Percentiles rank a stretch among this genome's conserved stretches.
Evolutionary conservation across 1,140 invertebrate genomes (phyloP).

Genomic region (Trichomalopsis sarcophagae): DNA sequence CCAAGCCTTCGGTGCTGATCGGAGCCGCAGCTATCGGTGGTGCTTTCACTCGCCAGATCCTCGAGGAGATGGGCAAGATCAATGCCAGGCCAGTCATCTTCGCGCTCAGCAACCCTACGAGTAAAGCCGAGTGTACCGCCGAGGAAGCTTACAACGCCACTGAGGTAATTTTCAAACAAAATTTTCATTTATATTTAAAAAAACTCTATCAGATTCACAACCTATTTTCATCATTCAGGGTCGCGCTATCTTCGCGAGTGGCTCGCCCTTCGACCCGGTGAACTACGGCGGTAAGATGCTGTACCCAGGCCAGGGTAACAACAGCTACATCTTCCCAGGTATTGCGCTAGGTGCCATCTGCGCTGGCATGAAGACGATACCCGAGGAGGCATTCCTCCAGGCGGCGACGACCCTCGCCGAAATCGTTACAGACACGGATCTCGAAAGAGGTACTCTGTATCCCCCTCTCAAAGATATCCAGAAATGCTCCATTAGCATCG

Average conservation of each 20-base stretch:
- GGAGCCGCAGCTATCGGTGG: conserved; percentile 89
- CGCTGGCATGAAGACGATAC: conserved; percentile 88
- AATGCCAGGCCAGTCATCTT: conserved; percentile 92
- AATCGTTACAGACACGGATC: conserved; percentile 88
- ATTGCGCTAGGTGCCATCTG: conserved; percentile 91
- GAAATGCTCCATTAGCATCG: conserved; percentile 92
- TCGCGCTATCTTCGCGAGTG: conserved; percentile 91
- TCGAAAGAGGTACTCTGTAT: conserved; percentile 93
- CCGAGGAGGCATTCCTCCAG: conserved; percentile 91
- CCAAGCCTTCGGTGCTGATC: conserved; percentile 91
- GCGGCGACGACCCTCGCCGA: conserved; percentile 89
- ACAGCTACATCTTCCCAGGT: conserved; percentile 97
- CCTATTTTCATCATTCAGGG: conserved; percentile 76
- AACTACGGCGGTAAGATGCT: conserved; percentile 85
- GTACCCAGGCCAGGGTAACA: conserved; percentile 95
- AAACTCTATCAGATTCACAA: no score
- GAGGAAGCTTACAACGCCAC: conserved; percentile 92
- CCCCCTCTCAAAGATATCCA: conserved; percentile 93
- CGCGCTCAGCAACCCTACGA: conserved; percentile 96
- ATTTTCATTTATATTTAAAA: not conserved
- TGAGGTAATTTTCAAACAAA: conserved; percentile 76
- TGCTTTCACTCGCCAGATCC: conserved; percentile 90
- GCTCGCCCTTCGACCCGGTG: conserved; percentile 93
- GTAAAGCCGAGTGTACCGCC: conserved; percentile 98
- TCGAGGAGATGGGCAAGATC: conserved; percentile 86